These are phyloP conservation scores for Asobara japonica DNA, from an alignment of 1,140 invertebrate species.

Conservation along the genomic window DNA sequence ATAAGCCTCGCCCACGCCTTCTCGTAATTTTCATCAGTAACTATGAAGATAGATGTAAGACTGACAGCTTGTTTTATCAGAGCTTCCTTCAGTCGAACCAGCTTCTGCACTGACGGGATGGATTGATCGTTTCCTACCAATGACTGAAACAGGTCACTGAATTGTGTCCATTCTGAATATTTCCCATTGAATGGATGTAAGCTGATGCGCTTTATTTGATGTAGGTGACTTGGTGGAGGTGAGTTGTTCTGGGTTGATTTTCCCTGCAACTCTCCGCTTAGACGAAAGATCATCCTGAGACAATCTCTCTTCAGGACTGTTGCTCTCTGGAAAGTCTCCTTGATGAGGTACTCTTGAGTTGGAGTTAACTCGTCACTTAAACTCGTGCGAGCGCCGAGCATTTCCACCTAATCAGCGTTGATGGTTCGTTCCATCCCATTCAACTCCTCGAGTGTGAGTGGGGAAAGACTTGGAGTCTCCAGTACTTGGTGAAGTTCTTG, in stretches of 20 bases:
- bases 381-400: no score
- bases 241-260: neutral
- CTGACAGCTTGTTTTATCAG: neutral
- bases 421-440: no score
- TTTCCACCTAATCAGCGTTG: no score
- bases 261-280: no score
- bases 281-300: no score
- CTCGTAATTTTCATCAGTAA: neutral
- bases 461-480: no score
- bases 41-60: neutral
- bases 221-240: neutral
- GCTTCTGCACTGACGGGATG: neutral
- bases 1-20: neutral
- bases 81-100: neutral
- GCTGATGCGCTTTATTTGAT: neutral
- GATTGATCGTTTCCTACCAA: neutral
- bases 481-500: no score
- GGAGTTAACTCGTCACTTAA: no score
- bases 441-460: no score
- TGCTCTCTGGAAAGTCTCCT: no score
- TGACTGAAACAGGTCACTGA: neutral
- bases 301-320: no score
- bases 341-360: no score
- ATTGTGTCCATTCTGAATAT: neutral
- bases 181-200: neutral